Conservation (phyloP, 2,113 vertebrate genomes). For the Oceanites oceanicus region DNA sequence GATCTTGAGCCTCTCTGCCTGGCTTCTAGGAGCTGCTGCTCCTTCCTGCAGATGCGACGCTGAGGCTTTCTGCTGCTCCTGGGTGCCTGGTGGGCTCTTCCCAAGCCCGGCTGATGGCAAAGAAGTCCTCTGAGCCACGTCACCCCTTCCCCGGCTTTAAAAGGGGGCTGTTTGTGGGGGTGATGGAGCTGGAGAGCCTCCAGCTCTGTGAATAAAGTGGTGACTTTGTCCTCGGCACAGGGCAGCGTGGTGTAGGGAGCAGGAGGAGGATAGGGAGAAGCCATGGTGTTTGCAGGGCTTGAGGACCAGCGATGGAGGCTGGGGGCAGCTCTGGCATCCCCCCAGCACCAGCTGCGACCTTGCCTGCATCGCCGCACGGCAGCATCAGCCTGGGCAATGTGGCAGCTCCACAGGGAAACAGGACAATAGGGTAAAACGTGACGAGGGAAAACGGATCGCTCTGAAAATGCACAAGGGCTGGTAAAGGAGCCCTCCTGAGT, state of each 20-base stretch:
- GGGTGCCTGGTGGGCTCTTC: not conserved
- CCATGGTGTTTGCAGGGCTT: not conserved
- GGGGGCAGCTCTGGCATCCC: not conserved
- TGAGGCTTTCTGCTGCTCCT: not conserved
- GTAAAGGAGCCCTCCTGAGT: not conserved
- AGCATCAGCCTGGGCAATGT: accelerated
- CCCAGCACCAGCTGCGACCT: accelerated
- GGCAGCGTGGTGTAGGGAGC: not conserved
- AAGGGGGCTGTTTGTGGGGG: not conserved
- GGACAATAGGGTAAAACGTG: not conserved
- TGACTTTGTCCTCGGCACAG: not conserved
- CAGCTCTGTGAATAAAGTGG: constrained; percentile 2
- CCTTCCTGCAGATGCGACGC: not conserved
- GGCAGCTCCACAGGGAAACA: not conserved
- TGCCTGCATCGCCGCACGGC: accelerated
- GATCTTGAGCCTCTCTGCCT: not conserved
- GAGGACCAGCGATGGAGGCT: not conserved
- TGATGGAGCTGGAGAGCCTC: not conserved
- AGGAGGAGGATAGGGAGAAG: not conserved
- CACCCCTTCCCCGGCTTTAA: not conserved
- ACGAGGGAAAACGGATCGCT: not conserved
- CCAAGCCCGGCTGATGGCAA: not conserved
- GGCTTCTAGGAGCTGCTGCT: not conserved
- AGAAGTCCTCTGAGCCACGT: not conserved
- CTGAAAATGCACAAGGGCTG: accelerated